phyloP scores from a whole-genome alignment of 1,140 invertebrate genomes.

The Anoplolepis gracilipes region DNA sequence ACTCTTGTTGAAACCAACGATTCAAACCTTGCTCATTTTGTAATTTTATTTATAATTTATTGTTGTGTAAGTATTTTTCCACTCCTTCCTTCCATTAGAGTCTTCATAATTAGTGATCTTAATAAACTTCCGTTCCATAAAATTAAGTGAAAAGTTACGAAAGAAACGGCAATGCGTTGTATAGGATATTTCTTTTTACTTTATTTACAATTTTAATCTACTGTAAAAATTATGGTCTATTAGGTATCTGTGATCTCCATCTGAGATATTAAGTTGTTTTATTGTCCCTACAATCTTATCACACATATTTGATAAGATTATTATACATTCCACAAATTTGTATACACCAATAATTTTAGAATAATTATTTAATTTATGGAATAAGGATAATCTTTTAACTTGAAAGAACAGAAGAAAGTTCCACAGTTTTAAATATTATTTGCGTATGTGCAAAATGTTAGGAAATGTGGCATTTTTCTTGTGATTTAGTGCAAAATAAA shows the following conservation, averaged over 20 bases:
- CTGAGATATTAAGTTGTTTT: not conserved
- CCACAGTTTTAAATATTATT: not conserved
- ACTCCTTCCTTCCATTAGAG: not conserved
- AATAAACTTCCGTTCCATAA: not conserved
- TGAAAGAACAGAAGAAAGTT: too few relatives aligned
- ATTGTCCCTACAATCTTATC: not conserved
- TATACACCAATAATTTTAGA: too few relatives aligned
- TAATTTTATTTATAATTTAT: slow-evolving; percentile 29
- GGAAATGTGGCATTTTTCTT: not conserved
- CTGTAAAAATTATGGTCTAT: not conserved
- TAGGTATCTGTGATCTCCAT: not conserved
- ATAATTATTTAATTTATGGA: too few relatives aligned
- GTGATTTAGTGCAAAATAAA: not conserved
- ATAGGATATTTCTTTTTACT: not conserved
- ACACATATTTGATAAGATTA: slow-evolving; percentile 5
- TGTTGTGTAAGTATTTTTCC: not conserved
- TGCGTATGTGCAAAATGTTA: not conserved
- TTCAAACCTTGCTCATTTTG: not conserved
- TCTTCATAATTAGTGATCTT: too few relatives aligned
- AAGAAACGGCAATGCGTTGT: not conserved
- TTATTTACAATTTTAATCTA: not conserved
- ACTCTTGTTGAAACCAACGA: not conserved
- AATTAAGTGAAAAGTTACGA: not conserved
- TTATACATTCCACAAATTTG: not conserved
- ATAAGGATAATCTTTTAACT: too few relatives aligned